These are phyloP conservation scores for Cantharis lateralis DNA, from an alignment of 2,888 invertebrate species.

Conservation along the genomic window DNA sequence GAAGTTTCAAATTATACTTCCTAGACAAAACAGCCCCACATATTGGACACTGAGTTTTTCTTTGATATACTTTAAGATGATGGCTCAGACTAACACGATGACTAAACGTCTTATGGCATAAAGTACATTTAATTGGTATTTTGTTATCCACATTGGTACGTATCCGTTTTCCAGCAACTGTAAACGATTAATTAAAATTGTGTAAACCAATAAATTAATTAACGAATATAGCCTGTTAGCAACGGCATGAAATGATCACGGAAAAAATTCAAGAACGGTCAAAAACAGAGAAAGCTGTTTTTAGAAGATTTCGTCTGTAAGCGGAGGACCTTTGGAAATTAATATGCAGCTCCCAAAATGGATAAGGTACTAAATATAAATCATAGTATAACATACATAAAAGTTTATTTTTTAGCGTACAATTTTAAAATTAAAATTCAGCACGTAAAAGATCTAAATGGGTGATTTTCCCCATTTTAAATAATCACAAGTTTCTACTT, in stretches of 20 bases:
- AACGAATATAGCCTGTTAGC: not conserved
- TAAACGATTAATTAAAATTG: not conserved
- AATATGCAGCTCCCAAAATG: too few relatives aligned
- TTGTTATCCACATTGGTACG: not conserved
- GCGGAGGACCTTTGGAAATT: too few relatives aligned
- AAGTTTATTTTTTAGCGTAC: not conserved
- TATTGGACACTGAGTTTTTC: not conserved
- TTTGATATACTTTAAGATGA: not conserved
- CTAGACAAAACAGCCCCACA: not conserved
- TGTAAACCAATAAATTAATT: not conserved
- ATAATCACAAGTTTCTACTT: not conserved
- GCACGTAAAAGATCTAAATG: not conserved
- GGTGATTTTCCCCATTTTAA: not conserved
- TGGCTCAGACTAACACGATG: not conserved
- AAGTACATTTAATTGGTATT: not conserved
- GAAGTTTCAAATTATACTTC: not conserved
- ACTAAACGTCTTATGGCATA: not conserved
- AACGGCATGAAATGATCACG: not conserved
- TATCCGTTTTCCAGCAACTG: not conserved
- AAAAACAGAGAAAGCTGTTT: too few relatives aligned
- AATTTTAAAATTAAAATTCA: not conserved
- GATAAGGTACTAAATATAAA: not conserved
- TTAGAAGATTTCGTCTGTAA: too few relatives aligned
- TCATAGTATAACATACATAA: not conserved
- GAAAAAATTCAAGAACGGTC: not conserved